Base-by-base conservation (phyloP, 2,888 invertebrate species). In the Lathronympha strigana region DNA sequence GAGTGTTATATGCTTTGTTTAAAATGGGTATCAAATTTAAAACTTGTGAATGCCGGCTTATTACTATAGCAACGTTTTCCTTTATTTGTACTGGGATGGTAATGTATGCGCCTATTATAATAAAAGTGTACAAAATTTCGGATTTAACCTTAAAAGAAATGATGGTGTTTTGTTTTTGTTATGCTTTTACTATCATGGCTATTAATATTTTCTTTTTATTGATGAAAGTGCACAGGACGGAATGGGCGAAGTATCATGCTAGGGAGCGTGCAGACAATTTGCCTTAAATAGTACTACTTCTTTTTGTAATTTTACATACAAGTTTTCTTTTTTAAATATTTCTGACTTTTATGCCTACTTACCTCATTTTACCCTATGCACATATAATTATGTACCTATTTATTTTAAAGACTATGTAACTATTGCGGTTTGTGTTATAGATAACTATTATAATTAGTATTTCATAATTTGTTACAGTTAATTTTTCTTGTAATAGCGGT, bases 161-260 rank as follows among this genome's bases (percentile, higher is more conserved):
- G 2, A n/a, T 53, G 6, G 19, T 19, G 2, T 33, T 53, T 36
- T 33, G 21, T 36, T 53, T 53, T 36, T 53, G 51, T 8, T 51
- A 51, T n/a, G 21, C 33, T 33, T 51, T 51, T n/a, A 51, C 51
- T 51, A 8, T 51, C n/a, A 53, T 53, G n/a, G 13, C 51, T 1
- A 15, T 36, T 33, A 53, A 53, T 36, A 21, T 36, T n/a, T 53
- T 36, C 33, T 36, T 33, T 33, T 36, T 53, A n/a, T 19, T 36
- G 33, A 21, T 36, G 21, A 51, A 33, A 51, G 51, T 21, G 2
- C 51, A 51, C 13, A 51, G 51, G 21, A 19, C 8, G 5, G 21
- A 21, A 51, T 51, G 51, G 51, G 28, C 13, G 5, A 21, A 21
- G 0, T 51, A 51, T 51, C 33, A 33, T 13, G 33, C 11, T 33